Conservation (phyloP, 2,888 invertebrate genomes). For the Furcula furcula region DNA sequence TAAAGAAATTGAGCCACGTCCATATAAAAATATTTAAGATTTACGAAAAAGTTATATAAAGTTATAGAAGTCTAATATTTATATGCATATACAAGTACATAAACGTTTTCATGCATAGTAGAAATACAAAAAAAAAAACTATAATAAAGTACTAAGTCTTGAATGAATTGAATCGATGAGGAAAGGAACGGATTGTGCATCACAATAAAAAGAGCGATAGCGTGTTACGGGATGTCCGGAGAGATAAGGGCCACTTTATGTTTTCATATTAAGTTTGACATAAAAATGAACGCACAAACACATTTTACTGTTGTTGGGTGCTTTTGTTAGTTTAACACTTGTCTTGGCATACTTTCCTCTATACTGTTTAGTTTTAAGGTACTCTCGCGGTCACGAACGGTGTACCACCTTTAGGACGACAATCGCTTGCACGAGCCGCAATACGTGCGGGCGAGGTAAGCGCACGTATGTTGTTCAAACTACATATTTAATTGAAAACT, state of each 20-base stretch:
- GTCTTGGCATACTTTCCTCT: slow-evolving; percentile 17
- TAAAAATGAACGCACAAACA: slow-evolving; percentile 58
- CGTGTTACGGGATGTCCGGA: slow-evolving; percentile 68
- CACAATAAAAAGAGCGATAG: slow-evolving; percentile 66
- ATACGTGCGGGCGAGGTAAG: too few relatives aligned
- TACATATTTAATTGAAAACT: too few relatives aligned
- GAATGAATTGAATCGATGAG: slow-evolving; percentile 35
- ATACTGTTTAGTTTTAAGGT: too few relatives aligned
- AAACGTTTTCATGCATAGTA: too few relatives aligned
- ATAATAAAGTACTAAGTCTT: slow-evolving; percentile 32
- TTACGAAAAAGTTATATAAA: slow-evolving; percentile 8
- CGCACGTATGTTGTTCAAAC: too few relatives aligned
- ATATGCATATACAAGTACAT: slow-evolving; percentile 27
- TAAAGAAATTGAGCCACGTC: not conserved
- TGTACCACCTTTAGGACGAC: too few relatives aligned
- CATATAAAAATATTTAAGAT: not conserved
- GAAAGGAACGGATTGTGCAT: slow-evolving; percentile 58
- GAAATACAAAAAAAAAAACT: slow-evolving; percentile 28
- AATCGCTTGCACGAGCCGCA: too few relatives aligned
- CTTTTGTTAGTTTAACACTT: slow-evolving; percentile 43
- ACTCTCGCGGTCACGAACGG: too few relatives aligned
- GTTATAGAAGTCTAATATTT: slow-evolving; percentile 20
- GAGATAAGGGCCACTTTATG: slow-evolving; percentile 63
- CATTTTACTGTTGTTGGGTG: slow-evolving; percentile 47
- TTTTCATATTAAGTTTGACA: slow-evolving; percentile 66